A percentile compares a stretch with the other conserved stretches of the same genome.
These are phyloP conservation scores for Acanthornis magna DNA, from an alignment of 2,797 vertebrate species.

Conservation along the genomic window DNA sequence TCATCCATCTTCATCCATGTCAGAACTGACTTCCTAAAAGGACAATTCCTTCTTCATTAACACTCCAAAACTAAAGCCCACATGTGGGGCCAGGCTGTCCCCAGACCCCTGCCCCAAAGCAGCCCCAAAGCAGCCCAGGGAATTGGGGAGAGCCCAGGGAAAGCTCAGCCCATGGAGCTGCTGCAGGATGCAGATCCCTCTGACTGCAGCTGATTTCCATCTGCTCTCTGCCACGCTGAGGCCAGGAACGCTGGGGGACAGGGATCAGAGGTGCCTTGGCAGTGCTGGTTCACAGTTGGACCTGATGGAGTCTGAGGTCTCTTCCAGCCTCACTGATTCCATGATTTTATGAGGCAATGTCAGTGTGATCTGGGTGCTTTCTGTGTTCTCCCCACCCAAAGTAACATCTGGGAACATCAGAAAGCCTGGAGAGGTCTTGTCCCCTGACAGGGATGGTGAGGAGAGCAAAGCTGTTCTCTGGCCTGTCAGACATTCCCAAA, in stretches of 20 bases:
- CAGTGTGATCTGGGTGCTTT: not conserved
- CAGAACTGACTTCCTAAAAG: not conserved
- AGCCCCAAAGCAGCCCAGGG: no score
- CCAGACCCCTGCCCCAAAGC: not conserved
- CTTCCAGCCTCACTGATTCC: not conserved
- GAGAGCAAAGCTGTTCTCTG: not conserved
- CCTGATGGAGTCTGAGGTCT: not conserved
- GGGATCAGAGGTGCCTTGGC: not conserved
- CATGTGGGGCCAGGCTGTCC: not conserved
- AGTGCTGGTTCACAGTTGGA: not conserved
- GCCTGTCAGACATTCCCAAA: not conserved
- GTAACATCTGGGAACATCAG: not conserved
- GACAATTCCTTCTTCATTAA: not conserved
- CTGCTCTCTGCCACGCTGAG: not conserved
- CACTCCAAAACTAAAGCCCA: not conserved
- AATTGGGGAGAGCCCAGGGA: no score
- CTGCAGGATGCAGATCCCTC: not conserved
- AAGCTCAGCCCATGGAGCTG: not conserved
- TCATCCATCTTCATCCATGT: not conserved
- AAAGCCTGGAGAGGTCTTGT: not conserved
- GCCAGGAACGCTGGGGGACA: not conserved
- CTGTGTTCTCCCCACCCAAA: not conserved
- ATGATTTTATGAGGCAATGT: not conserved
- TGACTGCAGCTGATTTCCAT: accelerated
- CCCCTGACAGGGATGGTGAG: not conserved